phyloP scores from a whole-genome alignment of 2,888 invertebrate species.

The Andrena minutula region DNA sequence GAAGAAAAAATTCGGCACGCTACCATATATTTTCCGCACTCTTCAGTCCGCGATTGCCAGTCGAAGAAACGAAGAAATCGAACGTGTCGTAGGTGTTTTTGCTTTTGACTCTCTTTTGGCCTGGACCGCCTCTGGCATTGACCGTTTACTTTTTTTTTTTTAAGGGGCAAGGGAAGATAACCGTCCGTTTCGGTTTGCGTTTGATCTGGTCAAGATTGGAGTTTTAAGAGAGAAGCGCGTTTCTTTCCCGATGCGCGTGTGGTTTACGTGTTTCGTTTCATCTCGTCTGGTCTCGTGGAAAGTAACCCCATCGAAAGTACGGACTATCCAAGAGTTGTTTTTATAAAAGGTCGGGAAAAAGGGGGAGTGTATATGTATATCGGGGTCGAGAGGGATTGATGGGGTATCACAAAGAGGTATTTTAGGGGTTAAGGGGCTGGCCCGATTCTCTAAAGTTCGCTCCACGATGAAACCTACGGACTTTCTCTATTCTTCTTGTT shows the following conservation, averaged over 20 bases:
- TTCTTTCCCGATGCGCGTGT: background rate
- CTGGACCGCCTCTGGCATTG: background rate
- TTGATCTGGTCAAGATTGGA: slow-evolving; percentile 11
- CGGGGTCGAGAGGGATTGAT: slow-evolving; percentile 43
- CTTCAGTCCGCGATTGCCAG: slow-evolving; percentile 66
- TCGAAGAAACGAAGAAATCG: slow-evolving; percentile 69
- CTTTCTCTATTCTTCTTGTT: slow-evolving; percentile 54
- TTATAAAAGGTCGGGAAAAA: slow-evolving; percentile 48
- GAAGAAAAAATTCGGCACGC: slow-evolving; percentile 73
- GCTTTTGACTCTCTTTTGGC: slow-evolving; percentile 8
- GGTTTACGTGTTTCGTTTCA: slow-evolving; percentile 47
- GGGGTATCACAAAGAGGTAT: slow-evolving; percentile 50
- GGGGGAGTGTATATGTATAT: slow-evolving; percentile 13
- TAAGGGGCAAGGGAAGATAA: background rate
- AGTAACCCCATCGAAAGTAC: slow-evolving; percentile 76
- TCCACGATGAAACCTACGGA: slow-evolving; percentile 69
- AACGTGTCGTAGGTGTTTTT: slow-evolving; percentile 58
- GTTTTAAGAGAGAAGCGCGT: slow-evolving; percentile 23
- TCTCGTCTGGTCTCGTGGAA: slow-evolving; percentile 69
- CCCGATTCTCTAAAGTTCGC: slow-evolving; percentile 69
- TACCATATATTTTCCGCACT: slow-evolving; percentile 70
- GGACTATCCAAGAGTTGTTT: slow-evolving; percentile 55
- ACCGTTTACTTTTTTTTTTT: slow-evolving; percentile 24
- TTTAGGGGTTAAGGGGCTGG: slow-evolving; percentile 50
- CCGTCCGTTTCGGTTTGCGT: slow-evolving; percentile 28